Conservation (phyloP, 2,888 invertebrate genomes). For the Bellardia pandia region DNA sequence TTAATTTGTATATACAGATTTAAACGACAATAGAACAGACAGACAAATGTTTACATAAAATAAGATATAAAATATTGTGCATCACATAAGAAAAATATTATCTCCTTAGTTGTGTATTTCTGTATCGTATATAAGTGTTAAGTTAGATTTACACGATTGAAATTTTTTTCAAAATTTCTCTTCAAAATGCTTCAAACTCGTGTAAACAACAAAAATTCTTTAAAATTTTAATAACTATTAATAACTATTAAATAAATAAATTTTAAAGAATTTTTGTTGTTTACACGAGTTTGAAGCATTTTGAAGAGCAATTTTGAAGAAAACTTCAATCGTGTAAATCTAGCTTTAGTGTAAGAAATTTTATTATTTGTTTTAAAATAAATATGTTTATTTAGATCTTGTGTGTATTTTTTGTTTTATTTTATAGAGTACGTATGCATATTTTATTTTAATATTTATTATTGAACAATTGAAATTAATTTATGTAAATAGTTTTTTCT, state of each 20-base stretch:
- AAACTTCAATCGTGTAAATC: no score
- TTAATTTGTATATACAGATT: constrained; percentile 2
- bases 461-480: constrained; percentile 61
- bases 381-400: constrained; percentile 15
- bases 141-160: no score
- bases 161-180: no score
- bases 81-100: constrained; percentile 23
- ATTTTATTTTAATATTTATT: constrained; percentile 63
- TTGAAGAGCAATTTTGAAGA: no score
- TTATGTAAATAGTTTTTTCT: constrained; percentile 27
- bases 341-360: constrained; percentile 31
- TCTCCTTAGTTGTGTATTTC: neutral
- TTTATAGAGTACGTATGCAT: constrained; percentile 31
- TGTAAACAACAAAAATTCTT: no score
- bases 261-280: no score
- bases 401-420: constrained; percentile 5
- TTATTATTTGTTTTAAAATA: constrained; percentile 25
- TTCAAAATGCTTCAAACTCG: no score
- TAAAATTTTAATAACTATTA: no score
- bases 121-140: constrained; percentile 5
- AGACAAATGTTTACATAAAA: neutral
- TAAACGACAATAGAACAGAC: neutral
- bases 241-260: no score
- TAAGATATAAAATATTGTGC: neutral
- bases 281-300: no score